Percentiles rank a stretch among this genome's conserved stretches.
Evolutionary conservation across 1,140 invertebrate species (phyloP).

Genomic region (Oedothorax gibbosus): DNA sequence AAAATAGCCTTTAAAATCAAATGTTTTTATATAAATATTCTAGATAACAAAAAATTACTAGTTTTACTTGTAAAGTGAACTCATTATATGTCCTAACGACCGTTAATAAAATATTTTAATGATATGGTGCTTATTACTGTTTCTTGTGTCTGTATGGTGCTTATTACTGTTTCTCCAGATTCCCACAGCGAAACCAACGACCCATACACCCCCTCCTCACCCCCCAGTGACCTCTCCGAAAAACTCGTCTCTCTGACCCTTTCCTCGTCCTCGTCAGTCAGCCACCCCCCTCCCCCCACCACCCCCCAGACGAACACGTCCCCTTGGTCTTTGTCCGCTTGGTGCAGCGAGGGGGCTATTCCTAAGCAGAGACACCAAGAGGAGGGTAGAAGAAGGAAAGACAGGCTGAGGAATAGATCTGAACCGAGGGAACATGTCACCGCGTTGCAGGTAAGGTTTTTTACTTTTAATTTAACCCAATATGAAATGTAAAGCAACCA

Average conservation of each 20-base stretch:
- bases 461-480: too few species aligned
- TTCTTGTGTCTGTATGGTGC: background rate
- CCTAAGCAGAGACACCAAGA: conserved; percentile 52
- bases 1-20: too few species aligned
- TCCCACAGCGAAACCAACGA: background rate
- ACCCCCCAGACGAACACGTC: background rate
- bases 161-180: background rate
- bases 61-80: too few species aligned
- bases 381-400: conserved; percentile 31
- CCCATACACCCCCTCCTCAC: background rate
- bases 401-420: conserved; percentile 40
- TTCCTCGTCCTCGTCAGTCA: conserved; percentile 46
- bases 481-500: too few species aligned
- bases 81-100: too few species aligned
- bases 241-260: conserved; percentile 36
- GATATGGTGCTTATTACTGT: too few species aligned
- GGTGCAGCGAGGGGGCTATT: conserved; percentile 56
- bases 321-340: conserved; percentile 36
- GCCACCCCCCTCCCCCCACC: conserved; percentile 7
- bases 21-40: too few species aligned
- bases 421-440: conserved; percentile 49
- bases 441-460: conserved; percentile 29
- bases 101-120: too few species aligned
- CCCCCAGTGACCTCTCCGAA: conserved; percentile 34
- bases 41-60: too few species aligned